Base-by-base conservation (phyloP, 2,113 vertebrate genomes). In the Cepphus grylle region DNA sequence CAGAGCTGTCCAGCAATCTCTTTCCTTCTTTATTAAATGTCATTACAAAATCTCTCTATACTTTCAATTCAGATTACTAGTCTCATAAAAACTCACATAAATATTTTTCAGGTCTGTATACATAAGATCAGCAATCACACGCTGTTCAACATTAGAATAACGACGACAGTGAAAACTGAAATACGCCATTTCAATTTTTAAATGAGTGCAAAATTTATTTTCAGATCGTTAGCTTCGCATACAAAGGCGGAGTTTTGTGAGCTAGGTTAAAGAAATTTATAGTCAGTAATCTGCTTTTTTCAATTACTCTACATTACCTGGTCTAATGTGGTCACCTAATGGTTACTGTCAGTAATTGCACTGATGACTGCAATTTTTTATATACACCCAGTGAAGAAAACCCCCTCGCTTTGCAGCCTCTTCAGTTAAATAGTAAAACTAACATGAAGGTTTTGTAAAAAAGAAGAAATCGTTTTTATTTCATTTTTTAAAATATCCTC, bases 291-390 rank as follows among this genome's bases (percentile, higher is more conserved):
- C 15, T 62, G 32, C 15, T 49, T 73, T 66, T 43, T 61, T 14
- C 85, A 34, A 22, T 43, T n/a, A 45, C 36, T 82, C 42, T 23
- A 17, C 59, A 83, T 95, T 94, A 72, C 40, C 59, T 91, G 98
- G 98, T 98, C 97, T 98, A 70, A 96, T 91, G 96, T 94, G 93
- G 83, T 98, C 98, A 96, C 96, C 98, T 91, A 97, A 98, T 97
- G 98, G 97, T 82, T 50, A 72, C 45, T 74, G 78, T 12, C 56
- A 78, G 96, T 58, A 98, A 98, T 56, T 97, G 90, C 97, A 97
- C n/a, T 20, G 34, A 55, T 17, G 34, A 32, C 17, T 86, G 61
- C 38, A 62, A 40, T 8, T 82, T 50, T 86, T 88, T 47, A 9
- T 5, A 62, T 53, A 59, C 22, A 88, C 9, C 4, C 65, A 47